phyloP scores from a whole-genome alignment of 2,888 invertebrate species.

The Sylvicola fuscatus region DNA sequence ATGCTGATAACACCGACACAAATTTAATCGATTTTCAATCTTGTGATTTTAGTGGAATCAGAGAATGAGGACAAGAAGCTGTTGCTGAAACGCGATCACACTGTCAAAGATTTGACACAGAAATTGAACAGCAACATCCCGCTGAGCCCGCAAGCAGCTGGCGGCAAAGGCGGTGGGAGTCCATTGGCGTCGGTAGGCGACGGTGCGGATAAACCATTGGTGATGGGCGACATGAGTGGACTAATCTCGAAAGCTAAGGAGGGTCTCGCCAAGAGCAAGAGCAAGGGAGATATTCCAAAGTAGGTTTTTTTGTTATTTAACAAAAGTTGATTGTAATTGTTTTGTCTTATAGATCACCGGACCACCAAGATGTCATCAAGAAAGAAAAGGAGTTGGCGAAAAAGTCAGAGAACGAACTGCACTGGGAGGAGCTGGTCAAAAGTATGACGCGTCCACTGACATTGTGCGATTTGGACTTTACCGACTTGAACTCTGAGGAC shows the following conservation, averaged over 20 bases:
- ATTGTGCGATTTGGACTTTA: constrained; percentile 91
- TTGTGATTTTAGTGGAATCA: constrained; percentile 23
- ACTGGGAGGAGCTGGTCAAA: constrained; percentile 83
- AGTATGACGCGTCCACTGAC: constrained; percentile 54
- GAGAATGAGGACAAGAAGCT: constrained; percentile 37
- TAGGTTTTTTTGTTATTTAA: constrained; percentile 7
- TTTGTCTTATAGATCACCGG: constrained; percentile 19
- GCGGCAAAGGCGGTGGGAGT: no score
- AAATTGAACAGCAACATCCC: constrained; percentile 50
- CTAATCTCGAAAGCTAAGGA: constrained; percentile 87
- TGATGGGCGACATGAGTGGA: constrained; percentile 72
- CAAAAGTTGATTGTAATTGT: background rate
- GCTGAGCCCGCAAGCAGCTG: constrained; percentile 19
- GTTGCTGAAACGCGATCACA: constrained; percentile 58
- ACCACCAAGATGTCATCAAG: constrained; percentile 53
- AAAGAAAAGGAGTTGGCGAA: constrained; percentile 46
- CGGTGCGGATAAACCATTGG: constrained; percentile 15
- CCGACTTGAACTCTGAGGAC: constrained; percentile 74
- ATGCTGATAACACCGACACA: no score
- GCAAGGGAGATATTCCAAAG: constrained; percentile 39
- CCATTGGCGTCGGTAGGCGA: constrained; percentile 21
- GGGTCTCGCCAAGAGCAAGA: constrained; percentile 70
- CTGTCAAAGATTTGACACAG: constrained; percentile 74
- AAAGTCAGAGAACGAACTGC: constrained; percentile 81
- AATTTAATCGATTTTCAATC: background rate